Conservation (phyloP, 2,797 vertebrate species). For the Sebastes aleutianus region DNA sequence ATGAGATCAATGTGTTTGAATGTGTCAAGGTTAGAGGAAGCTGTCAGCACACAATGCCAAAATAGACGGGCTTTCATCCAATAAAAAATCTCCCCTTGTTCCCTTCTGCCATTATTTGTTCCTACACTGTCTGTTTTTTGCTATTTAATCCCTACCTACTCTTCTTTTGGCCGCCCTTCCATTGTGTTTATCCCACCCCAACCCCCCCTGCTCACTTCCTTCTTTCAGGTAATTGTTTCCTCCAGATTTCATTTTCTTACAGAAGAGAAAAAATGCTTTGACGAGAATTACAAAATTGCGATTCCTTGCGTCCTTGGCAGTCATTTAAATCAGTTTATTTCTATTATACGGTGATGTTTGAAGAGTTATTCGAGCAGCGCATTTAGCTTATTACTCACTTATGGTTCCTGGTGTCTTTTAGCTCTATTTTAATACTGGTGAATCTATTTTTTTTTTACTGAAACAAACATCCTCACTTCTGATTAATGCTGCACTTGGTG, state of each 20-base stretch:
- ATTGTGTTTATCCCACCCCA: slow-evolving; percentile 9
- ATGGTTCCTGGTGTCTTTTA: background rate
- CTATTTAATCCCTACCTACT: slow-evolving; percentile 33
- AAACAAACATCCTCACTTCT: background rate
- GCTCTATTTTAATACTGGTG: background rate
- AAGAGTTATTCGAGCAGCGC: background rate
- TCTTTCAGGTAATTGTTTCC: slow-evolving; percentile 24
- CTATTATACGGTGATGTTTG: background rate
- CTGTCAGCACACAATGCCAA: slow-evolving; percentile 36
- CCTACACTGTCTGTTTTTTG: slow-evolving; percentile 21
- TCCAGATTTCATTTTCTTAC: slow-evolving; percentile 16
- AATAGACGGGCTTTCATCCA: slow-evolving; percentile 58
- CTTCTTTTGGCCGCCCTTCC: slow-evolving; percentile 7
- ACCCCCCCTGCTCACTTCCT: background rate
- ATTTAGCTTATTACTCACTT: background rate
- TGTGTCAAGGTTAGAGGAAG: slow-evolving; percentile 73
- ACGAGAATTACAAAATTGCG: background rate
- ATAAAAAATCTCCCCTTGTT: slow-evolving; percentile 33
- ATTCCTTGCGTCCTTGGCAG: background rate
- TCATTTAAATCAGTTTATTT: background rate
- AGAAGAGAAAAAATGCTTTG: background rate
- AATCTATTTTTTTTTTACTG: background rate
- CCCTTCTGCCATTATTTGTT: slow-evolving; percentile 43
- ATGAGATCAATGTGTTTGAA: slow-evolving; percentile 75
- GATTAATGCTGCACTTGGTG: background rate